phyloP scores from a whole-genome alignment of 2,888 invertebrate species.

The Calliopum simillimum region DNA sequence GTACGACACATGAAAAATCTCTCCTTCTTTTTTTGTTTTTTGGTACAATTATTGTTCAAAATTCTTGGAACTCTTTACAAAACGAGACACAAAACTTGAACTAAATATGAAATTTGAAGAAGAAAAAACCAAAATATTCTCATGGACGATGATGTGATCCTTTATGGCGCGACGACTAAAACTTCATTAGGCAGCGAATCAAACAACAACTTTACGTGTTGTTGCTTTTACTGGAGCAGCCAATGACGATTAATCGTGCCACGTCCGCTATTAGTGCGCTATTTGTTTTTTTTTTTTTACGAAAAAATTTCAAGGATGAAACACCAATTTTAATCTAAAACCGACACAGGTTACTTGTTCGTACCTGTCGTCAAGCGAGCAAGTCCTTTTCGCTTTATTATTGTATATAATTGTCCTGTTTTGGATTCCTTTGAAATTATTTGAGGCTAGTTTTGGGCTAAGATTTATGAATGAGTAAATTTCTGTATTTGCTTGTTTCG shows the following conservation, averaged over 20 bases:
- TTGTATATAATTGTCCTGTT: constrained; percentile 1
- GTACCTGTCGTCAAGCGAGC: neutral
- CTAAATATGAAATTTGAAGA: neutral
- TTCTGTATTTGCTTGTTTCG: neutral
- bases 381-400: neutral
- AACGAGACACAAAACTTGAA: constrained; percentile 16
- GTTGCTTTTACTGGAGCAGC: no score
- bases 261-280: neutral
- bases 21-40: no score
- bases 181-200: neutral
- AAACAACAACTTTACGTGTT: neutral
- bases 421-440: constrained; percentile 17
- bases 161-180: no score
- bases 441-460: neutral
- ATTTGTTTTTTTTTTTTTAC: constrained; percentile 2
- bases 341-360: neutral
- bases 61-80: constrained; percentile 25
- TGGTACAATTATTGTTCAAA: constrained; percentile 22
- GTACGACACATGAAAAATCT: constrained; percentile 4
- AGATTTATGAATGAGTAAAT: constrained; percentile 28
- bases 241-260: constrained; percentile 3
- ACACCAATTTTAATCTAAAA: neutral
- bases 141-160: neutral
- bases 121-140: constrained; percentile 10
- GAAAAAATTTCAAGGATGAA: constrained; percentile 4